These are phyloP conservation scores for Matsumyia berberina DNA, from an alignment of 2,888 invertebrate genomes.

Conservation along the genomic window DNA sequence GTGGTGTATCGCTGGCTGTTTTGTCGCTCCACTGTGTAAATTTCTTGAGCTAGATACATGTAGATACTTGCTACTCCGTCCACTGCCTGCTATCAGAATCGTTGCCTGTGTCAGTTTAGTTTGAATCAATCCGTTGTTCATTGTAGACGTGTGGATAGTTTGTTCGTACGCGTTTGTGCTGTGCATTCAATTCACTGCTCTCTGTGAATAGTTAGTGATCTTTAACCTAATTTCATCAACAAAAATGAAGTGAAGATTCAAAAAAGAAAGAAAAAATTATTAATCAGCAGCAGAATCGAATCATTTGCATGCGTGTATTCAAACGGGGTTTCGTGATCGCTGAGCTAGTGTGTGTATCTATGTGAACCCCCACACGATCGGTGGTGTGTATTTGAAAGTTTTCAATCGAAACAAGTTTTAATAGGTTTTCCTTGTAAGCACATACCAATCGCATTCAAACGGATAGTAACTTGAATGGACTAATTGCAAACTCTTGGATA, in stretches of 20 bases:
- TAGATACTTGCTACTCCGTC: constrained; percentile 45
- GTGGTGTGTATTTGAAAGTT: constrained; percentile 42
- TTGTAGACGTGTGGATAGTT: constrained; percentile 46
- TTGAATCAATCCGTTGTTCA: constrained; percentile 61
- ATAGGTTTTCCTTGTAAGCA: constrained; percentile 25
- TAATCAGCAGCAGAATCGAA: constrained; percentile 32
- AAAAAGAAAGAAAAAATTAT: constrained; percentile 6
- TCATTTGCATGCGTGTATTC: constrained; percentile 34
- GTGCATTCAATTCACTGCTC: constrained; percentile 35
- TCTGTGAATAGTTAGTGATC: constrained; percentile 55
- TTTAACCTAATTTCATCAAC: constrained; percentile 70
- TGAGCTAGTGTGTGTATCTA: constrained; percentile 41
- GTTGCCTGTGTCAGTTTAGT: constrained; percentile 64
- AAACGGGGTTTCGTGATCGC: constrained; percentile 20
- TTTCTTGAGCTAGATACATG: constrained; percentile 63
- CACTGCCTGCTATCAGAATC: constrained; percentile 42
- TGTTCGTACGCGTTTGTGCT: constrained; percentile 12
- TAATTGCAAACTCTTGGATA: constrained; percentile 68
- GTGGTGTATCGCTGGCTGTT: constrained; percentile 12
- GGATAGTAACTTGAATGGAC: constrained; percentile 69
- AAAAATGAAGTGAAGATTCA: constrained; percentile 58
- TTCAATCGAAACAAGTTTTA: constrained; percentile 49
- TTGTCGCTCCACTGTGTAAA: constrained; percentile 42
- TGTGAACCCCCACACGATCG: constrained; percentile 48
- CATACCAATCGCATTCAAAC: constrained; percentile 35